These are phyloP conservation scores for Argentina silus DNA, from an alignment of 2,797 vertebrate species.

Conservation along the genomic window DNA sequence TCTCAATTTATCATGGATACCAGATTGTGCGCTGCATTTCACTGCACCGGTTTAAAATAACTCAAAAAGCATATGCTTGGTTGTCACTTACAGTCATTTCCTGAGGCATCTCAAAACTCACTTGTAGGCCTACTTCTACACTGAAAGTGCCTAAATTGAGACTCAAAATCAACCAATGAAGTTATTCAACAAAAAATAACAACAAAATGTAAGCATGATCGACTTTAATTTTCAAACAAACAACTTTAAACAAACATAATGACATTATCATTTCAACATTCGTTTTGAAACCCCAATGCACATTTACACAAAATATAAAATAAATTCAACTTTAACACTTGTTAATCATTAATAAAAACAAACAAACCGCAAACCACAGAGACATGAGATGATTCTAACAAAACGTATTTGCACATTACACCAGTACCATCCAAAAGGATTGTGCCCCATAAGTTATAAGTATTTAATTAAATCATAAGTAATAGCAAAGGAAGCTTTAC, in stretches of 20 bases:
- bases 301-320: conserved; percentile 39
- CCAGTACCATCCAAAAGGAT: conserved; percentile 8
- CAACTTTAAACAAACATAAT: conserved; percentile 30
- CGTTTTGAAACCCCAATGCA: conserved; percentile 46
- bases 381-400: conserved; percentile 42
- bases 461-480: conserved; percentile 5
- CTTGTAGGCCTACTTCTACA: neutral
- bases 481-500: neutral
- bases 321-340: conserved; percentile 58
- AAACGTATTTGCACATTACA: conserved; percentile 44
- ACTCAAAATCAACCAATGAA: neutral
- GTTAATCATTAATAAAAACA: conserved; percentile 49
- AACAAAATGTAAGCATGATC: conserved; percentile 34
- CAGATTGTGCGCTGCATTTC: conserved; percentile 1
- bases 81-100: neutral
- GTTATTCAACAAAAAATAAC: neutral
- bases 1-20: neutral
- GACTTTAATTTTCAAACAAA: conserved; percentile 61
- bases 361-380: conserved; percentile 54
- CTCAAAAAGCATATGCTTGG: neutral
- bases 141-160: neutral
- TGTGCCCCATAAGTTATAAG: conserved; percentile 17
- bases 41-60: neutral
- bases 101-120: neutral
- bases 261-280: conserved; percentile 13